phyloP scores from a whole-genome alignment of 2,888 invertebrate genomes.

The Oegoconia quadripuncta region DNA sequence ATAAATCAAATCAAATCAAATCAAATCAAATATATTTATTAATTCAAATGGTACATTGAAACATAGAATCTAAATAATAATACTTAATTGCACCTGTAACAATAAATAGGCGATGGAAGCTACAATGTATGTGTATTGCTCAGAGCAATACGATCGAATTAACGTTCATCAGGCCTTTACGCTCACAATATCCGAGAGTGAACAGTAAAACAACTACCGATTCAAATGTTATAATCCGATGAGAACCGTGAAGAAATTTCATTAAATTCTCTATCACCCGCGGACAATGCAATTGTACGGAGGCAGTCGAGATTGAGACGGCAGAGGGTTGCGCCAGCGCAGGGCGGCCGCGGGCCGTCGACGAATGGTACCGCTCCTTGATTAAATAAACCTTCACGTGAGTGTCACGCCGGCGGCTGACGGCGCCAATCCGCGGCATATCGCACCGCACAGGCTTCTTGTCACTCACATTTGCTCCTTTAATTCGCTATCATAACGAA shows the following conservation, averaged over 20 bases:
- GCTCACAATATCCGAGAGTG: conserved; percentile 22
- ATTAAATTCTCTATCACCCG: conserved; percentile 67
- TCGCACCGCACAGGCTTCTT: conserved; percentile 46
- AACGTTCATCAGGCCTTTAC: not conserved
- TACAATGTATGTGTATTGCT: too few relatives aligned
- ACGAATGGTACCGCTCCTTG: conserved; percentile 55
- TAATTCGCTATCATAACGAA: conserved; percentile 20
- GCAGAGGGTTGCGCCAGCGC: conserved; percentile 60
- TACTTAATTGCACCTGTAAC: too few relatives aligned
- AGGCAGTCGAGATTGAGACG: conserved; percentile 70
- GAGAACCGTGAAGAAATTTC: conserved; percentile 63
- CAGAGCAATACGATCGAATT: conserved; percentile 14
- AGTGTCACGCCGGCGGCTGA: conserved; percentile 60
- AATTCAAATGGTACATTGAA: too few relatives aligned
- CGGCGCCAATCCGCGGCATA: conserved; percentile 55
- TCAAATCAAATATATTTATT: too few relatives aligned
- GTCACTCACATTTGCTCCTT: conserved; percentile 35
- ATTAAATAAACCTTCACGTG: conserved; percentile 75
- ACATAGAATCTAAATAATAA: too few relatives aligned
- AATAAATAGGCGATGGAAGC: too few relatives aligned
- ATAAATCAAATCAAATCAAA: too few relatives aligned
- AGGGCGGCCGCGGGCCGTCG: conserved; percentile 27
- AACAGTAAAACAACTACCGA: conserved; percentile 55
- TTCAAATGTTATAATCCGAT: conserved; percentile 42
- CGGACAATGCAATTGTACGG: conserved; percentile 68